Conservation (phyloP, 2,113 vertebrate genomes). For the Varanus salvator region DNA sequence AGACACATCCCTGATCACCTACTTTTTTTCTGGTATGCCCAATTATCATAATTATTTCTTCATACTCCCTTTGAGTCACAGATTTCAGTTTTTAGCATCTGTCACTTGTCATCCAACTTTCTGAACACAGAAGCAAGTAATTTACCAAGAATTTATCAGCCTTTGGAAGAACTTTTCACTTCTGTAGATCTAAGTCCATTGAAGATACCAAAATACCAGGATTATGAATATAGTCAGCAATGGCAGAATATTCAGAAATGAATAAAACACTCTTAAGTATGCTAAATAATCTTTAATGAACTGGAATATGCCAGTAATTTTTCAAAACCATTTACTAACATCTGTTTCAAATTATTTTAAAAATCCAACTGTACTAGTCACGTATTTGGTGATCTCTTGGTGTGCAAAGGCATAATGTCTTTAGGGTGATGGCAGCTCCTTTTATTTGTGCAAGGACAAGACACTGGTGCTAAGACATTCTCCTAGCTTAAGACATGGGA, state of each 20-base stretch:
- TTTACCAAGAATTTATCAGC: conserved; percentile 27
- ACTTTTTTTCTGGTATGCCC: conserved; percentile 34
- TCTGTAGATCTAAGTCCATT: not conserved
- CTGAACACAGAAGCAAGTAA: conserved; percentile 50
- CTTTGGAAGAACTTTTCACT: not conserved
- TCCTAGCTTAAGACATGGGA: too few relatives aligned
- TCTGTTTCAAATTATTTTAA: not conserved
- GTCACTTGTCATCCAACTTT: conserved; percentile 50
- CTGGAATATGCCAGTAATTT: not conserved
- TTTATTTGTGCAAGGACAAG: not conserved
- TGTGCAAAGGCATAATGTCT: not conserved
- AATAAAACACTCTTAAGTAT: not conserved
- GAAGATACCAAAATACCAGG: not conserved
- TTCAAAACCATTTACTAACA: not conserved
- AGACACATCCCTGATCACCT: conserved; percentile 39
- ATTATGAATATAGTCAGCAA: too few relatives aligned
- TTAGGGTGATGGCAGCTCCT: not conserved
- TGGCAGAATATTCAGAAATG: not conserved
- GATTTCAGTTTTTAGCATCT: conserved; percentile 43
- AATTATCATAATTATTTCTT: conserved; percentile 57
- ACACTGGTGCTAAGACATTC: not conserved
- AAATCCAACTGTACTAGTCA: not conserved
- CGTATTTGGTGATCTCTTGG: not conserved
- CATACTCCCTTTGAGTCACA: conserved; percentile 27
- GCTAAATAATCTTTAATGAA: not conserved